Evolutionary conservation across 2,888 invertebrate genomes (phyloP).

Genomic region (Brenthis hecate): DNA sequence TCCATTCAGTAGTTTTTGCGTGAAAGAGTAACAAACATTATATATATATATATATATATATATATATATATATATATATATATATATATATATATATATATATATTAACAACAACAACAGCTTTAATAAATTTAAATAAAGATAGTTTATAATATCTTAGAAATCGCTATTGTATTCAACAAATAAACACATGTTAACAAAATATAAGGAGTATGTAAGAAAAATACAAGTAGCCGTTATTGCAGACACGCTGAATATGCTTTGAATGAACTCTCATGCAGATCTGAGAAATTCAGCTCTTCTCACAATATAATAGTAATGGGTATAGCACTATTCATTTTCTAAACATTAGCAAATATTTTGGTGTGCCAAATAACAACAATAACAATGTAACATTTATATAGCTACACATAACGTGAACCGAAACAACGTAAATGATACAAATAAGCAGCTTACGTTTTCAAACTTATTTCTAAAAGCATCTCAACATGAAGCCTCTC

Average conservation of each 20-base stretch:
- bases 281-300: slow-evolving; percentile 8
- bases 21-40: no score
- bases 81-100: no score
- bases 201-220: neutral
- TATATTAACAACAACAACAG: no score
- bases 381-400: neutral
- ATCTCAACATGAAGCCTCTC: neutral
- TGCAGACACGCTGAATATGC: slow-evolving; percentile 6
- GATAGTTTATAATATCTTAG: no score
- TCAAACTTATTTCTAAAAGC: no score
- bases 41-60: no score
- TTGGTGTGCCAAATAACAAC: neutral
- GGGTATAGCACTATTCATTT: neutral
- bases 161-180: no score
- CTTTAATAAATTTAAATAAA: no score
- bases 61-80: no score
- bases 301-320: neutral
- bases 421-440: neutral
- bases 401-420: neutral
- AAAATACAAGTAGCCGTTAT: slow-evolving; percentile 14
- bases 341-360: neutral
- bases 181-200: no score
- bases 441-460: neutral
- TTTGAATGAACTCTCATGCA: slow-evolving; percentile 9
- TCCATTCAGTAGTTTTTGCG: no score